Evolutionary conservation across 2,113 vertebrate species (phyloP), one percentile per base, ranked within the genome.

Genomic region (Nestor notabilis): DNA sequence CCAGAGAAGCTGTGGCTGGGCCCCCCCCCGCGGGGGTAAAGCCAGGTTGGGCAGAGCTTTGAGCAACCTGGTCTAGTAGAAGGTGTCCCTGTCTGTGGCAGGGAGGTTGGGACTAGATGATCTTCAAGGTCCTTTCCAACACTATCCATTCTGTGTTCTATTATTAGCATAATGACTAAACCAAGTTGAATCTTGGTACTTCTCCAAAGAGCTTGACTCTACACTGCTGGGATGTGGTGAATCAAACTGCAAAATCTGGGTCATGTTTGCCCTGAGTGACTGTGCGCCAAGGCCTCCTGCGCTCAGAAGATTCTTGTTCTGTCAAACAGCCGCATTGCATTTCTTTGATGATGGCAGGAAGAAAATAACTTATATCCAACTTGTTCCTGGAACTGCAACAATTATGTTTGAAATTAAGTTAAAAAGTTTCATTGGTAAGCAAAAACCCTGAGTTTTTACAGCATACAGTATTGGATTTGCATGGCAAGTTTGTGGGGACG

Each of bases 401-500:
- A 4, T 41, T 71, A 15, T 8, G 14, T 44, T 53, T 58, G 56
- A 46, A 50, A 29, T 55, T 9, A 13, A 29, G 9, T 31, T 64
- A 3, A 33, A 66, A 35, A 33, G 10, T 12, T 64, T 49, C 31
- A 7, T 31, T 25, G 27, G 29, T 66, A 21, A 61, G 43, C 25
- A 75, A 35, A 33, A 16, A 9, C 11, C 14, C 6, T 17, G 37
- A 29, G 17, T 28, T 66, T 52, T 43, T 56, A 18, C 2, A 31
- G 16, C 11, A 1, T 3, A 1, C 0, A 1, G 31, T 41, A 2
- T 27, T 58, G 14, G 19, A 43, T 35, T 81, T 44, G 21, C 8
- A 2, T 9, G 4, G 21, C 35, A 21, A 8, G 44, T 13, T 4
- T 16, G 3, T 0, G 2, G 19, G 25, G 10, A 5, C 0, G 1